Evolutionary conservation across 2,888 invertebrate genomes (phyloP).

Genomic region (Cheiracanthium punctorium): DNA sequence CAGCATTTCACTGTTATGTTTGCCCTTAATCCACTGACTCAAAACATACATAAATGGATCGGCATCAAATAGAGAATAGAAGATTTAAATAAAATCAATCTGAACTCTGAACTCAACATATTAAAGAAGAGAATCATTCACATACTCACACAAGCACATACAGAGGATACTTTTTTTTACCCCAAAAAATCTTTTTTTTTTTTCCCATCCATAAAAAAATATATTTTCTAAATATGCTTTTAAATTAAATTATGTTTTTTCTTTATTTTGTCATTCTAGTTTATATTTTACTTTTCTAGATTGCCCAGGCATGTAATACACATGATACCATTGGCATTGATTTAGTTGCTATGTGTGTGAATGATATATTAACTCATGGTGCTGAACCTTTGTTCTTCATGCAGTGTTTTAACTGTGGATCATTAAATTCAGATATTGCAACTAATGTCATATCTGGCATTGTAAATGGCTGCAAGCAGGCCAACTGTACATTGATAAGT

Average conservation of each 20-base stretch:
- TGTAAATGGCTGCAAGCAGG: conserved; percentile 88
- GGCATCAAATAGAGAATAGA: too few relatives aligned
- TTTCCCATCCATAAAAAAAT: background rate
- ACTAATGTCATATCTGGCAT: conserved; percentile 89
- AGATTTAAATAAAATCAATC: too few relatives aligned
- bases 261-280: background rate
- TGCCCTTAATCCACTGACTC: too few relatives aligned
- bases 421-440: conserved; percentile 86
- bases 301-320: conserved; percentile 86
- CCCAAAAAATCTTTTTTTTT: background rate
- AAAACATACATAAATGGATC: too few relatives aligned
- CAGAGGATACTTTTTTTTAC: too few relatives aligned
- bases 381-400: conserved; percentile 97
- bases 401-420: conserved; percentile 96
- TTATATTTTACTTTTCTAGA: conserved; percentile 78
- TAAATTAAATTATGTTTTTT: background rate
- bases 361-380: conserved; percentile 95
- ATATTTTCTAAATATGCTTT: background rate
- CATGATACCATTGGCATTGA: conserved; percentile 94
- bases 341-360: conserved; percentile 98
- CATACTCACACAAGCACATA: too few relatives aligned
- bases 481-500: conserved; percentile 93
- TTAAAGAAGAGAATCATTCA: too few relatives aligned
- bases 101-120: too few relatives aligned
- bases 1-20: too few relatives aligned